A percentile compares a stretch with the other conserved stretches of the same genome.
Conservation (phyloP, 2,797 vertebrate species). For the Enteromius paludinosus region DNA sequence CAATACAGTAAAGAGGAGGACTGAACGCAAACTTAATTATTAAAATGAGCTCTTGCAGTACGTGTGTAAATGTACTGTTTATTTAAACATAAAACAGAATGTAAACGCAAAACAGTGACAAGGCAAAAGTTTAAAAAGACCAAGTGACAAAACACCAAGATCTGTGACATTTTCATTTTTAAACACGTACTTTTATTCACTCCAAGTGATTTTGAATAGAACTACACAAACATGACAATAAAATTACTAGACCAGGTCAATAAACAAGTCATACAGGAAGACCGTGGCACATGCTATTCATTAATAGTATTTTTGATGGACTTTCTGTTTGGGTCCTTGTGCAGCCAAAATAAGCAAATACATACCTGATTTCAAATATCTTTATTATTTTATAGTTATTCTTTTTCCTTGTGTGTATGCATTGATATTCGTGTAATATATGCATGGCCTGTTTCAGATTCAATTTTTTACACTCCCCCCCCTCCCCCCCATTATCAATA, state of each 20-base stretch:
- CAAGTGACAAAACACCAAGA: not conserved
- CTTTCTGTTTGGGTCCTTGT: not conserved
- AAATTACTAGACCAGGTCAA: not conserved
- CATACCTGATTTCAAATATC: not conserved
- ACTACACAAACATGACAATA: not conserved
- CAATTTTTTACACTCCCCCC: too few species aligned
- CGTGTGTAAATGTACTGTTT: not conserved
- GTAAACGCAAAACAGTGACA: not conserved
- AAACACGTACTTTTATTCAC: not conserved
- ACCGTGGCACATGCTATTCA: not conserved
- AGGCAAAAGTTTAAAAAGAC: not conserved
- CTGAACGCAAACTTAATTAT: not conserved
- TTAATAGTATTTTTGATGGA: not conserved
- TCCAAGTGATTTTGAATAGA: not conserved
- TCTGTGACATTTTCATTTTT: not conserved
- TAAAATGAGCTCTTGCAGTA: not conserved
- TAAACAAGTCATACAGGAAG: not conserved
- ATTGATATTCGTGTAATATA: not conserved
- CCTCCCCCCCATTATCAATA: not conserved
- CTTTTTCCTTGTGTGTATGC: not conserved
- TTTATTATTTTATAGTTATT: not conserved
- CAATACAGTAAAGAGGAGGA: not conserved
- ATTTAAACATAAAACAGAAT: not conserved
- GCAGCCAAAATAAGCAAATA: not conserved
- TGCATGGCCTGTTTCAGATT: too few species aligned